Conservation (phyloP, 2,113 vertebrate genomes). For the Sula dactylatra region DNA sequence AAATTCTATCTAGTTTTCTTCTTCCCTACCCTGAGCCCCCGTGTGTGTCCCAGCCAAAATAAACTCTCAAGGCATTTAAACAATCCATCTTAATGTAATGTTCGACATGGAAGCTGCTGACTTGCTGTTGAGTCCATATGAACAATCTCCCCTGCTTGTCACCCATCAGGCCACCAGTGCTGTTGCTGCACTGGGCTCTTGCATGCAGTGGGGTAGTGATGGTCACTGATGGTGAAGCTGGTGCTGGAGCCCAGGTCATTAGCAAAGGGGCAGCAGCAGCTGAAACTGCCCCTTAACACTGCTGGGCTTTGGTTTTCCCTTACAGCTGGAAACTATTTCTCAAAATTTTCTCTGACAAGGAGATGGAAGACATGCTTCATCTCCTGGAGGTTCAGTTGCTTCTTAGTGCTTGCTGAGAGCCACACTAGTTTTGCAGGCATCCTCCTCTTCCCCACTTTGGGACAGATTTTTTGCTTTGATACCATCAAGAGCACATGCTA, state of each 20-base stretch:
- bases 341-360: neutral
- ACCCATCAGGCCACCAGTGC: neutral
- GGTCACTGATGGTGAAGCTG: neutral
- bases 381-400: accelerated
- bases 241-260: neutral
- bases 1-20: neutral
- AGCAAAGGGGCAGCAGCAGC: neutral
- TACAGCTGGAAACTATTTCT: neutral
- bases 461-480: neutral
- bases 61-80: neutral
- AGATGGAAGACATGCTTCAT: neutral
- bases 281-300: neutral
- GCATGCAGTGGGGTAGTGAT: accelerated
- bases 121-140: neutral
- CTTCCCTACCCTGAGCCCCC: neutral
- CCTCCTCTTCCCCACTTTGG: neutral
- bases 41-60: neutral
- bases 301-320: neutral
- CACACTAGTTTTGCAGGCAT: accelerated
- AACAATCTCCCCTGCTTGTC: neutral
- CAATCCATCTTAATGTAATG: neutral
- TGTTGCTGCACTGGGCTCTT: too few relatives aligned
- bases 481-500: neutral
- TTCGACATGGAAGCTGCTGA: neutral
- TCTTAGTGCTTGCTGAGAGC: neutral